Percentiles rank a stretch among this genome's conserved stretches.
Conservation (phyloP, 1,140 invertebrate genomes). For the Polypedilum pembai region DNA sequence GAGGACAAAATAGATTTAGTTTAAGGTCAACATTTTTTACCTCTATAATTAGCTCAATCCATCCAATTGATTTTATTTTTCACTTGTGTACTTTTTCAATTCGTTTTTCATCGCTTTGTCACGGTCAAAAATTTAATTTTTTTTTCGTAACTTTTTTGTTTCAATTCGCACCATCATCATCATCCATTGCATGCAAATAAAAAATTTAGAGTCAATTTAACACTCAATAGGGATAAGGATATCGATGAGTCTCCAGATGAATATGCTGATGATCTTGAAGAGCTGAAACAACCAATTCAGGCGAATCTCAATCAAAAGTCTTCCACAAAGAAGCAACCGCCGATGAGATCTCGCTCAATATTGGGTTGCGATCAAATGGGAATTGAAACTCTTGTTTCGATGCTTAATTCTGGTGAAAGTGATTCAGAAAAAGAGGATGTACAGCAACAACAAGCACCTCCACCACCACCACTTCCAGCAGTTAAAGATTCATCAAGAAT, state of each 20-base stretch:
- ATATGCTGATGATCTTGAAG: neutral
- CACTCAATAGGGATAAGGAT: slow-evolving; percentile 23
- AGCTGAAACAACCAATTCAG: neutral
- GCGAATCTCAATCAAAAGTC: neutral
- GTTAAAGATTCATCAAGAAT: neutral
- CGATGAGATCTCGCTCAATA: slow-evolving; percentile 37
- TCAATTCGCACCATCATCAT: no score
- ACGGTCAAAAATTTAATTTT: neutral
- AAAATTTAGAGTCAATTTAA: slow-evolving; percentile 28
- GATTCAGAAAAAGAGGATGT: slow-evolving; percentile 41
- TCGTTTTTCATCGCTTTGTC: neutral
- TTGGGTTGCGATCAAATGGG: slow-evolving; percentile 36
- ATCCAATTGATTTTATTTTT: neutral
- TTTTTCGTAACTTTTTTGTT: no score
- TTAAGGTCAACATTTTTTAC: neutral
- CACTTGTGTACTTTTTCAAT: neutral
- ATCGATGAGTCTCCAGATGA: neutral
- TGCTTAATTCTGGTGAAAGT: slow-evolving; percentile 42
- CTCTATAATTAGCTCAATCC: no score
- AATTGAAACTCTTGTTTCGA: slow-evolving; percentile 40
- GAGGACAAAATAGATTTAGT: neutral
- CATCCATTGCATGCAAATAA: neutral
- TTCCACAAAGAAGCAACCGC: slow-evolving; percentile 11
- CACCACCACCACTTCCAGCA: neutral
- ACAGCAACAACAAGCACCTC: neutral